phyloP scores from a whole-genome alignment of 2,888 invertebrate genomes.

The Elmis aenea region DNA sequence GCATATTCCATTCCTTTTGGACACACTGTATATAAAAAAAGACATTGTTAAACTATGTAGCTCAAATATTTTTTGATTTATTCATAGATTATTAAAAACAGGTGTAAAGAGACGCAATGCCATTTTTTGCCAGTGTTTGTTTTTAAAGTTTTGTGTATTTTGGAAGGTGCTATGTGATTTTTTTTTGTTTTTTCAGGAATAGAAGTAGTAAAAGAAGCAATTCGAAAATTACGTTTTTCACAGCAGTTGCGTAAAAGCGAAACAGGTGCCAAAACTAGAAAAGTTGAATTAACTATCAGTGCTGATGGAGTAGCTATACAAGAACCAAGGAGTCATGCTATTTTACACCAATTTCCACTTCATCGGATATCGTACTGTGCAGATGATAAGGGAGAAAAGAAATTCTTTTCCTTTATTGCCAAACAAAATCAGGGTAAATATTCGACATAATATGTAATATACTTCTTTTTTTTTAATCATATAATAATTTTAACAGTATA shows the following conservation, averaged over 20 bases:
- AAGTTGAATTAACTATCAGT: conserved; percentile 94
- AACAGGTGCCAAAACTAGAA: conserved; percentile 83
- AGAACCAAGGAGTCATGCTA: conserved; percentile 70
- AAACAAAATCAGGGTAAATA: conserved; percentile 56
- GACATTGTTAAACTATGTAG: no score
- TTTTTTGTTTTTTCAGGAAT: conserved; percentile 62
- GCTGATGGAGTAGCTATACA: conserved; percentile 93
- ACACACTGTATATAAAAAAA: no score
- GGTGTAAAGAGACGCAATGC: no score
- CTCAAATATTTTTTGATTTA: no score
- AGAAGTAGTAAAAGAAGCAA: conserved; percentile 96
- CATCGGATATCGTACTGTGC: conserved; percentile 99
- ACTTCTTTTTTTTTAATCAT: no score
- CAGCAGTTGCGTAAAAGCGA: conserved; percentile 89
- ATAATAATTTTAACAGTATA: no score
- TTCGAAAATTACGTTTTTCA: conserved; percentile 90
- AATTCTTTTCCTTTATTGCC: conserved; percentile 93
- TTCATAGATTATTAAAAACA: no score
- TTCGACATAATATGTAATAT: no score
- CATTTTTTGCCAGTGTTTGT: no score
- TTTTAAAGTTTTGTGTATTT: no score
- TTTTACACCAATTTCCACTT: conserved; percentile 91
- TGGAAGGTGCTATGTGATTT: no score
- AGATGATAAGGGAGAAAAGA: conserved; percentile 96
- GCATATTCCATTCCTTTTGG: no score